Evolutionary conservation across 2,888 invertebrate species (phyloP).

Genomic region (Strigamia maritima): DNA sequence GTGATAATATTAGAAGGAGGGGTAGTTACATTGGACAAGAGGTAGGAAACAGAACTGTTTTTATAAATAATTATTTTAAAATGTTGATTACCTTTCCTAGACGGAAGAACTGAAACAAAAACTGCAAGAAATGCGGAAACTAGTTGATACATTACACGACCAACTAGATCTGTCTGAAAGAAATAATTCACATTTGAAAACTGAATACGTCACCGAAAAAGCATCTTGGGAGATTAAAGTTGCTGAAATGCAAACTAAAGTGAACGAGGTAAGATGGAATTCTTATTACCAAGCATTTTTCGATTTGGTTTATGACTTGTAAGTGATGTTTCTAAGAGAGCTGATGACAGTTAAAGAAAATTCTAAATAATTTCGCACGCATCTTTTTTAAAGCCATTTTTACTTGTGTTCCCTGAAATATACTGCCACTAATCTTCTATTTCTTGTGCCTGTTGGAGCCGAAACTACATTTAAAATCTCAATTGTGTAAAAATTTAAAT

Average conservation of each 20-base stretch:
- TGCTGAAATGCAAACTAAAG: constrained; percentile 81
- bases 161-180: constrained; percentile 79
- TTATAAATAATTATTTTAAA: neutral
- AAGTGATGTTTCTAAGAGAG: neutral
- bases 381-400: no score
- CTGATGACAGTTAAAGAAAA: no score
- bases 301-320: neutral
- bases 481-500: no score
- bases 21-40: constrained; percentile 36
- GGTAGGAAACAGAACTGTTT: constrained; percentile 12
- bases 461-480: no score
- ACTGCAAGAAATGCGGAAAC: constrained; percentile 76
- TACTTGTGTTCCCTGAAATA: no score
- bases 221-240: constrained; percentile 80
- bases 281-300: neutral
- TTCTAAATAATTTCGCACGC: no score
- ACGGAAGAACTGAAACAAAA: constrained; percentile 75
- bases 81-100: constrained; percentile 51
- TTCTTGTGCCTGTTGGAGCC: no score
- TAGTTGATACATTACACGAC: constrained; percentile 80
- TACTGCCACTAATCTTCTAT: no score
- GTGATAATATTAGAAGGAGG: constrained; percentile 46
- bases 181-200: constrained; percentile 77
- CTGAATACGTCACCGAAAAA: constrained; percentile 83
- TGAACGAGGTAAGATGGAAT: constrained; percentile 67